Percentiles rank a stretch among this genome's conserved stretches.
These are phyloP conservation scores for Drosophila prosaltans DNA, from an alignment of 1,140 invertebrate species.

Conservation along the genomic window DNA sequence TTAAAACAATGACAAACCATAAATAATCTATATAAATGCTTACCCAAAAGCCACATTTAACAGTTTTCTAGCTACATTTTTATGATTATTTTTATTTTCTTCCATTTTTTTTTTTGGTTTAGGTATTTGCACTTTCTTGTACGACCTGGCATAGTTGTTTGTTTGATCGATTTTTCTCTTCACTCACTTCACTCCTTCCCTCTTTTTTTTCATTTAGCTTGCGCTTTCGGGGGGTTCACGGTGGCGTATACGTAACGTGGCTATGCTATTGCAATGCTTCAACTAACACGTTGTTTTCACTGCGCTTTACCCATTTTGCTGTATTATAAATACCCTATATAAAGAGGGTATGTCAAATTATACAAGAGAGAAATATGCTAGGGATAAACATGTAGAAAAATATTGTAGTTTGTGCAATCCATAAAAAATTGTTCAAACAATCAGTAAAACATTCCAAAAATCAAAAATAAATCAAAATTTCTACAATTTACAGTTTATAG, in stretches of 20 bases:
- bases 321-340: not conserved
- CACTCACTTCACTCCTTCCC: too few relatives aligned
- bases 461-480: too few relatives aligned
- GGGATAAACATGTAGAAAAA: too few relatives aligned
- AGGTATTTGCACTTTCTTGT: slow-evolving; percentile 12
- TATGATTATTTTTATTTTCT: slow-evolving; percentile 37
- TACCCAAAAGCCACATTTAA: slow-evolving; percentile 43
- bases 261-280: slow-evolving; percentile 35
- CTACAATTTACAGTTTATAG: too few relatives aligned
- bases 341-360: not conserved
- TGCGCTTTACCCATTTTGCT: slow-evolving; percentile 33
- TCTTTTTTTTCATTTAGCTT: slow-evolving; percentile 16
- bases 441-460: too few relatives aligned
- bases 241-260: slow-evolving; percentile 62
- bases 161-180: slow-evolving; percentile 70
- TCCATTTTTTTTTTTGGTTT: slow-evolving; percentile 22
- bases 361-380: too few relatives aligned
- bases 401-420: too few relatives aligned
- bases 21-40: slow-evolving; percentile 18
- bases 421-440: too few relatives aligned
- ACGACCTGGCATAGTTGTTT: slow-evolving; percentile 32
- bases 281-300: slow-evolving; percentile 53
- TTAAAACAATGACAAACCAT: slow-evolving; percentile 44
- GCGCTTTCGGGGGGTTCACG: not conserved
- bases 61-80: slow-evolving; percentile 32